Evolutionary conservation across 2,888 invertebrate species (phyloP), one percentile per base, ranked within the genome.

Genomic region (Agrilus biguttatus): DNA sequence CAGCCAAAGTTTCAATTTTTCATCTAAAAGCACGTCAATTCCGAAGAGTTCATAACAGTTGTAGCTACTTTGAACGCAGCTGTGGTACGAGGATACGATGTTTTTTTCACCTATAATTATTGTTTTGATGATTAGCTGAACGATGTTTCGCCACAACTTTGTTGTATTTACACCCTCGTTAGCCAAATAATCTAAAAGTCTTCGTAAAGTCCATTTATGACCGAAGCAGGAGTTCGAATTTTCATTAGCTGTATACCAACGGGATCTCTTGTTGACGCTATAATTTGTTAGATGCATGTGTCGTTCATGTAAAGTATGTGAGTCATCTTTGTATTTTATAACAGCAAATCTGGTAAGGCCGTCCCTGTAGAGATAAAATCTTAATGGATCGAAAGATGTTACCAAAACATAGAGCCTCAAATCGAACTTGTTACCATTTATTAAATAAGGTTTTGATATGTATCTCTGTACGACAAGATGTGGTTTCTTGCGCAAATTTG

Each of bases 351-450:
- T 74, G 0, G 89, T 96, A 38, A 98, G 71, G 1, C 98, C 98
- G 61, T 98, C 93, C 46, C 91, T 86, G 66, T 91, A 95, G 53
- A 98, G 68, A 65, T 93, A 98, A 51, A 96, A 81, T 51, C 89
- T 68, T 6, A 98, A 71, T 0, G 98, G 97, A 64, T 96, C 86
- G 51, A 96, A 84, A 37, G 89, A 91, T 1, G 96, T 93, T n/a
- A 98, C 88, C 28, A 95, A 74, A 32, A 96, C 93, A 66, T 98
- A 98, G 34, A 98, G 70, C 8, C 98, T 75, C 55, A 98, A 74
- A 68, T 98, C 98, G 69, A 98, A 98, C 71, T 98, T 98, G 65
- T 87, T 90, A 36, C 89, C 92, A 60, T 90, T 92, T 53, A 96
- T 87, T 38, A 90, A 74, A 59, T 81, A 80, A 0, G 91, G 91